phyloP scores from a whole-genome alignment of 1,140 invertebrate genomes.

The Penaeus japonicus region DNA sequence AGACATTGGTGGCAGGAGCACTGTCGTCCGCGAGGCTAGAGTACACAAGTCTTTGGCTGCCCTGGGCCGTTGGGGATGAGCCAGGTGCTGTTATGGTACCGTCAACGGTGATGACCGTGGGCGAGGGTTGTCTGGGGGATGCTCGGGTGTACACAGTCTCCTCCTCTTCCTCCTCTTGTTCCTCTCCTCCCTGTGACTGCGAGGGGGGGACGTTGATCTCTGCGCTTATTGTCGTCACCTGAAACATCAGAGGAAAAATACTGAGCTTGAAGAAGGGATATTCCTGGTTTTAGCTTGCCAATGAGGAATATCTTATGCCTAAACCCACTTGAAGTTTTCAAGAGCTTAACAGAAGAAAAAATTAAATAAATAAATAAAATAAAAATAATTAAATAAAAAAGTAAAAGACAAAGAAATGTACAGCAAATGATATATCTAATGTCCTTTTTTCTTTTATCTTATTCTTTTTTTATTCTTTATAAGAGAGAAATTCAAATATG shows the following conservation, averaged over 20 bases:
- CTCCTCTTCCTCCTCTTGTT: conserved; percentile 20
- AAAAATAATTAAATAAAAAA: no score
- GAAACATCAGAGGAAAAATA: background rate
- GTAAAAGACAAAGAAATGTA: no score
- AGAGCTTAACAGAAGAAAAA: background rate
- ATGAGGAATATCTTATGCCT: background rate
- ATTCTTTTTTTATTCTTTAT: no score
- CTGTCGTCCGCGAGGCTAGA: background rate
- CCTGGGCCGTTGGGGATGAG: background rate
- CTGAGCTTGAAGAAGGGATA: background rate
- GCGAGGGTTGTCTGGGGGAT: conserved; percentile 20
- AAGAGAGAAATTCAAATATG: no score
- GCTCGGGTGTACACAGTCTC: conserved; percentile 41
- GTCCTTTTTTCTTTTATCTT: no score
- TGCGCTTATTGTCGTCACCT: conserved; percentile 39
- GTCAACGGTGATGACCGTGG: conserved; percentile 17
- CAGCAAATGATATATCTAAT: no score
- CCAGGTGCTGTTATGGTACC: background rate
- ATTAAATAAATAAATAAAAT: background rate
- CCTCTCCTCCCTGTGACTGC: background rate
- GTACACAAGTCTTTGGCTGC: conserved; percentile 18
- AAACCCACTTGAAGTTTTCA: no score
- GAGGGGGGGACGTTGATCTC: conserved; percentile 35
- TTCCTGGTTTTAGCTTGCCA: background rate
- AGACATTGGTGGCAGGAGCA: conserved; percentile 37